A percentile compares a stretch with the other conserved stretches of the same genome.
Evolutionary conservation across 1,140 invertebrate species (phyloP).

Genomic region (Diuraphis noxia): DNA sequence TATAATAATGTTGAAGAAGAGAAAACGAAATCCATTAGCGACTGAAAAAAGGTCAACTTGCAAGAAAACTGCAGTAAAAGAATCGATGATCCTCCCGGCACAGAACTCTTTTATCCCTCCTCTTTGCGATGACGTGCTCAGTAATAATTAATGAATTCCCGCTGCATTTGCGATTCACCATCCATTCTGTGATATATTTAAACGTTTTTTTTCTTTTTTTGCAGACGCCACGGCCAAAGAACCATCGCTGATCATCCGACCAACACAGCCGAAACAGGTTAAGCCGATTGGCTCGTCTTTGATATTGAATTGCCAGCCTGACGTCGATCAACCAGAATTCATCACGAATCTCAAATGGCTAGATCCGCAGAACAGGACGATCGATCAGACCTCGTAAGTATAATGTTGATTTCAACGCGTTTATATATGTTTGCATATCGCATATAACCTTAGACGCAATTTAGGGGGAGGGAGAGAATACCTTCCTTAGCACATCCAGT

Average conservation of each 20-base stretch:
- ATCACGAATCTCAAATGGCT: conserved; percentile 68
- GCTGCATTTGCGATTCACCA: background rate
- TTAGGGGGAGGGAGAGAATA: background rate
- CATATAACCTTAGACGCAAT: background rate
- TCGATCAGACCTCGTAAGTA: conserved; percentile 62
- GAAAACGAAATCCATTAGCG: background rate
- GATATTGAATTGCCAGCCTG: conserved; percentile 71
- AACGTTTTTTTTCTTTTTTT: background rate
- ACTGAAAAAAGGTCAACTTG: background rate
- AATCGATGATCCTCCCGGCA: background rate
- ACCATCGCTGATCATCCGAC: conserved; percentile 68
- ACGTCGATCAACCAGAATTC: conserved; percentile 61
- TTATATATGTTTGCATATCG: background rate
- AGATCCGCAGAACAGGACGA: conserved; percentile 68
- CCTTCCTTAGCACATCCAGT: background rate
- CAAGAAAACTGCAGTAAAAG: background rate
- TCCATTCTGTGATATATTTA: background rate
- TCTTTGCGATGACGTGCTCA: background rate
- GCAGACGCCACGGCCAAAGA: background rate
- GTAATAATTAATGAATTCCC: background rate
- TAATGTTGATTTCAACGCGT: background rate
- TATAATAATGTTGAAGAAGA: no score
- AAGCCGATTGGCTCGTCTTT: conserved; percentile 72
- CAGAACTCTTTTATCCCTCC: background rate
- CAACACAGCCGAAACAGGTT: conserved; percentile 67